phyloP scores from a whole-genome alignment of 2,113 vertebrate genomes.

The Choloepus hoffmanni region DNA sequence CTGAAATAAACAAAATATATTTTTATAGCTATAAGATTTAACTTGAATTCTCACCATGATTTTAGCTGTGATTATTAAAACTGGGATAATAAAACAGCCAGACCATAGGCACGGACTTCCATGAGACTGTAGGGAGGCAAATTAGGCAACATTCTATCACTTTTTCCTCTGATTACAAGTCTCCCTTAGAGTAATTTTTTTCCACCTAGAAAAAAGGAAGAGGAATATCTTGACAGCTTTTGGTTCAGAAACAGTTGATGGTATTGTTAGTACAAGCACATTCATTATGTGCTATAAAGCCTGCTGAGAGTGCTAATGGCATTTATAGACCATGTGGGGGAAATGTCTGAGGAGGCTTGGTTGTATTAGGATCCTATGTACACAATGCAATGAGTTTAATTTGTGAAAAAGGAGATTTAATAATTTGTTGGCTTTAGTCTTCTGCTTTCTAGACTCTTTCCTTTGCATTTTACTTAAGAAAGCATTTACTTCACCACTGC shows the following conservation, averaged over 20 bases:
- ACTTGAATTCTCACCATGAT: constrained; percentile 75
- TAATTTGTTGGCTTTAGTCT: constrained; percentile 62
- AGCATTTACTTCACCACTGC: background rate
- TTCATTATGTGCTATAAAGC: background rate
- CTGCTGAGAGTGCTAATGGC: constrained; percentile 47
- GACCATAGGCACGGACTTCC: constrained; percentile 1
- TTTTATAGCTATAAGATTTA: constrained; percentile 78
- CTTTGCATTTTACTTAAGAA: constrained; percentile 62
- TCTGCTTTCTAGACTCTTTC: background rate
- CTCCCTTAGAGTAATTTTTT: constrained; percentile 68
- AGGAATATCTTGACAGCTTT: constrained; percentile 75
- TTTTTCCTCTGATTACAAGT: constrained; percentile 81
- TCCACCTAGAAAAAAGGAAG: constrained; percentile 52
- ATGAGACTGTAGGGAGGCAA: constrained; percentile 55
- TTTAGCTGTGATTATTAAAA: constrained; percentile 80
- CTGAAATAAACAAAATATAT: constrained; percentile 61
- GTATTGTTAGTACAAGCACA: constrained; percentile 71
- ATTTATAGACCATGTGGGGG: constrained; percentile 56
- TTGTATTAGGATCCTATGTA: background rate
- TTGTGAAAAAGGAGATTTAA: constrained; percentile 33
- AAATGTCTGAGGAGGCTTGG: background rate
- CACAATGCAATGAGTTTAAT: background rate
- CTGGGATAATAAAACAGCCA: constrained; percentile 77
- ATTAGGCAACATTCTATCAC: constrained; percentile 82
- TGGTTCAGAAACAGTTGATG: constrained; percentile 75